Conservation (phyloP, 2,797 vertebrate species). For the Hypotaenidia philippensis region DNA sequence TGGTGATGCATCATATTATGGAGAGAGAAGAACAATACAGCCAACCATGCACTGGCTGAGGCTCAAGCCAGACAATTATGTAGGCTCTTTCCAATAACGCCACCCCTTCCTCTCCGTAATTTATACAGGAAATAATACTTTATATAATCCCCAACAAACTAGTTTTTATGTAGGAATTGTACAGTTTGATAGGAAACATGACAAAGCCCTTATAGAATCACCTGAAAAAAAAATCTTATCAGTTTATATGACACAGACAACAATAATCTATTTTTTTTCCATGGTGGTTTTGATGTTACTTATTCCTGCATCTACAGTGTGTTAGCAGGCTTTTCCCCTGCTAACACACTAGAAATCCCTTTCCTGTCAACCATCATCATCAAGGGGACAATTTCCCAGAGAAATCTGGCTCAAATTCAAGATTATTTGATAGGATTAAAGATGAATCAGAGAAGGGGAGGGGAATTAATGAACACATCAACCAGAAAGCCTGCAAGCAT, state of each 20-base stretch:
- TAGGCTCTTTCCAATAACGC: neutral
- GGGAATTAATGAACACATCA: neutral
- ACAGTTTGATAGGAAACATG: neutral
- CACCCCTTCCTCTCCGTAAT: neutral
- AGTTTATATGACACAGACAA: neutral
- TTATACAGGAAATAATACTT: neutral
- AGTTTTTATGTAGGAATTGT: neutral
- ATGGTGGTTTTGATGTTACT: neutral
- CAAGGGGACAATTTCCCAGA: neutral
- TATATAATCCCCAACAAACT: neutral
- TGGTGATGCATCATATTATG: neutral
- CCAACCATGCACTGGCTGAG: neutral
- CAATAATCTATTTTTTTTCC: neutral
- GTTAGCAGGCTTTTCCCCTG: neutral
- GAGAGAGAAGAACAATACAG: neutral
- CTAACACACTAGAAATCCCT: neutral
- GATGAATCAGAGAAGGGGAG: neutral
- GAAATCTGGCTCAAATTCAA: constrained; percentile 18
- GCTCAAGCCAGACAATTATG: neutral
- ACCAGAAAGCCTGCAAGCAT: neutral
- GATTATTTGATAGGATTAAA: constrained; percentile 18
- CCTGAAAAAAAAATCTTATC: neutral
- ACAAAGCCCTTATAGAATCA: neutral
- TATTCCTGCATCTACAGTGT: neutral
- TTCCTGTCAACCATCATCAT: neutral